Percentiles rank a stretch among this genome's conserved stretches.
phyloP scores from a whole-genome alignment of 2,888 invertebrate species.

The Malacosoma neustria region DNA sequence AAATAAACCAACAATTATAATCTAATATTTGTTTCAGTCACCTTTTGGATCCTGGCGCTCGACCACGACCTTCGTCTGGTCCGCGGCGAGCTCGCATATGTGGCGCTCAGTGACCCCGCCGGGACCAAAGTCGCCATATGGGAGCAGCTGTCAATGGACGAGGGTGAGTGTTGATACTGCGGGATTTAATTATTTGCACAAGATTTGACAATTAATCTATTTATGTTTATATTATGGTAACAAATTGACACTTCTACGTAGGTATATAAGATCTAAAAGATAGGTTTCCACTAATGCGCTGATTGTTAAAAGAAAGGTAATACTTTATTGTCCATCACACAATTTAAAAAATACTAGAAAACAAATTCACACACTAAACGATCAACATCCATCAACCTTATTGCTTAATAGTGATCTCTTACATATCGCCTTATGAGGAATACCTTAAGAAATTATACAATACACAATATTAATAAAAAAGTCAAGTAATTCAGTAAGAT shows the following conservation, averaged over 20 bases:
- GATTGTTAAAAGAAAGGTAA: too few species aligned
- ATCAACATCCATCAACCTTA: neutral
- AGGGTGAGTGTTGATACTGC: constrained; percentile 74
- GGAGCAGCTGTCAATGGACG: constrained; percentile 78
- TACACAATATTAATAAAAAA: too few species aligned
- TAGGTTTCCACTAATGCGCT: too few species aligned
- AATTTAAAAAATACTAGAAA: neutral
- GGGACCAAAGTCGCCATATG: constrained; percentile 79
- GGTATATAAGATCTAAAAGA: too few species aligned
- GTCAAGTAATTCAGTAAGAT: too few species aligned
- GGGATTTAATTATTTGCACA: too few species aligned
- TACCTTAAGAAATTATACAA: too few species aligned
- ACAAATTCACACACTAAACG: neutral
- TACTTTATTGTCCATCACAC: neutral
- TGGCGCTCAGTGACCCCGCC: constrained; percentile 76
- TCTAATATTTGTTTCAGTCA: constrained; percentile 67
- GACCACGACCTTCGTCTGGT: constrained; percentile 78
- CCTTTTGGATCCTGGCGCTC: constrained; percentile 78
- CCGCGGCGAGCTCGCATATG: constrained; percentile 71
- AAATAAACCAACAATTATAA: too few species aligned
- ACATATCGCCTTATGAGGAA: neutral
- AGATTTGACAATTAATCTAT: too few species aligned
- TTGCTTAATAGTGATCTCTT: neutral
- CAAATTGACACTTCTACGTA: too few species aligned
- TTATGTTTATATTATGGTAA: too few species aligned